Conservation (phyloP, 2,888 invertebrate genomes). For the Malachius bipustulatus region DNA sequence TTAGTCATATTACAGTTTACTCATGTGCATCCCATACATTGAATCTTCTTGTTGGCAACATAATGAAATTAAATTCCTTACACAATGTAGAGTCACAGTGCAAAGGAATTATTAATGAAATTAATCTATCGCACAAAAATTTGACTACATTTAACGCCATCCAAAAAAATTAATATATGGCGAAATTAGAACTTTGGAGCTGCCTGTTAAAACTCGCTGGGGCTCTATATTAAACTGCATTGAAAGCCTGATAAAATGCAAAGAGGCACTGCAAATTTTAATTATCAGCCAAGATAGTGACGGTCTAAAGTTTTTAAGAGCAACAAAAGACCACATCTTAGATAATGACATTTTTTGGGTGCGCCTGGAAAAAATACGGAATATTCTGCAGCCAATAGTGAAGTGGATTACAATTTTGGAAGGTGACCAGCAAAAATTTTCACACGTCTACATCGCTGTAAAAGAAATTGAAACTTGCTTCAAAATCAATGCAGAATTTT, state of each 20-base stretch:
- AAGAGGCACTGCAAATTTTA: too few species aligned
- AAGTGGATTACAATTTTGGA: slow-evolving; percentile 13
- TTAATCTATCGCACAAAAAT: slow-evolving; percentile 12
- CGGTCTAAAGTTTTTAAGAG: too few species aligned
- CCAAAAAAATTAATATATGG: slow-evolving; percentile 9
- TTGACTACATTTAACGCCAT: slow-evolving; percentile 12
- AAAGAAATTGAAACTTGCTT: too few species aligned
- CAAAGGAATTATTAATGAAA: slow-evolving; percentile 15
- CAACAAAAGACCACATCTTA: slow-evolving; percentile 1
- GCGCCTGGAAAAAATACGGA: not conserved
- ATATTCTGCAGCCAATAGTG: slow-evolving; percentile 10
- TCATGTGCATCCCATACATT: slow-evolving; percentile 16
- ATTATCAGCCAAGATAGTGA: too few species aligned
- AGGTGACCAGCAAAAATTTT: slow-evolving; percentile 10
- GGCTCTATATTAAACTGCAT: slow-evolving; percentile 12
- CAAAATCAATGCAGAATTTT: too few species aligned
- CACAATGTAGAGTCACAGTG: slow-evolving; percentile 9
- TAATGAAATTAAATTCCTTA: slow-evolving; percentile 13
- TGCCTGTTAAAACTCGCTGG: slow-evolving; percentile 15
- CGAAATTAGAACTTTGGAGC: slow-evolving; percentile 10
- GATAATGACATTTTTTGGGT: slow-evolving; percentile 2
- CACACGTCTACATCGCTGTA: too few species aligned
- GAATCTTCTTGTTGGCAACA: slow-evolving; percentile 19
- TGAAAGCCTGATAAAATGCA: slow-evolving; percentile 8
- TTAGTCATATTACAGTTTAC: slow-evolving; percentile 18